Base-by-base conservation (phyloP, 2,888 invertebrate genomes). In the Candidula unifasciata region DNA sequence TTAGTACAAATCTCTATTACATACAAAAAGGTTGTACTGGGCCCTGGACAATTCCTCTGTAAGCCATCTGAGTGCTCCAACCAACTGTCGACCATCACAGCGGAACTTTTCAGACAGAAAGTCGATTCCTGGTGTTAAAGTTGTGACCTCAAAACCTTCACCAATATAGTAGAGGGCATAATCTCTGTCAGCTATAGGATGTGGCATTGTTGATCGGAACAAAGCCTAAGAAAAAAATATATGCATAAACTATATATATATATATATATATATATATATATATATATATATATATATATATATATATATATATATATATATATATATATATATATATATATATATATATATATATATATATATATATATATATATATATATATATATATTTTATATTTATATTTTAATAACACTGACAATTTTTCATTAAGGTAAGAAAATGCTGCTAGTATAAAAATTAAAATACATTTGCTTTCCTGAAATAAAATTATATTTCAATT, bases 111-210 rank as follows among this genome's bases (percentile, higher is more conserved):
- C 93, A 8, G 92, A 92, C 68, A 93, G 87, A 8, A 93, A 87
- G 86, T 93, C 92, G 8, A 93, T 86, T 8, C 93, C 93, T 18
- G 93, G 92, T 52, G 93, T 89, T 52, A 93, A 89, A 86, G 90
- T 89, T 30, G 91, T 91, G 33, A 93, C 92, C 88, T 93, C 93
- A 89, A 91, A 93, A 6, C 92, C 92, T 82, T 93, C 92, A 0
- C 93, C 93, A 3, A 93, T 90, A 85, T 93, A 92, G 85, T 93
- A 93, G 86, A 92, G 87, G 52, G 93, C 93, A 88, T 93, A 94
- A 87, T 93, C 93, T 73, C 92, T 83, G 88, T 94, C 93, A 81
- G 93, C 89, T 35, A 86, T 89, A 8, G 93, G 93, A 88, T 93
- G 93, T 44, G 93, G 93, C 82, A 93, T 86, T 2, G 93, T 93